Base-by-base conservation (phyloP, 2,888 invertebrate genomes). In the Xestobium rufovillosum region DNA sequence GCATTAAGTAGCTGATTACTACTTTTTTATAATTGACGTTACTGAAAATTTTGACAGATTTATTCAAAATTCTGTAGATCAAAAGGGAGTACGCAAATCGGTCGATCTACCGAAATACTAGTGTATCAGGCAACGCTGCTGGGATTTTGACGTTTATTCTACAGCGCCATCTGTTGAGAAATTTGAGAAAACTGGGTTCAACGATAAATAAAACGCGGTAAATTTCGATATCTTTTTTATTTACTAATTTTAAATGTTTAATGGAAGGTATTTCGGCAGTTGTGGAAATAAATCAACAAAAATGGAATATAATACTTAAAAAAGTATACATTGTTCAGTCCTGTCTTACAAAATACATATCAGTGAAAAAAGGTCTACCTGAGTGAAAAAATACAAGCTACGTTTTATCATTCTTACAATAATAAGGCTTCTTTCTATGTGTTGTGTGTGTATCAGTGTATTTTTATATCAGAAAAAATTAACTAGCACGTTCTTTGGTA, bases 401-500 rank as follows among this genome's bases (percentile, higher is more conserved):
- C 48, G 52, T 50, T 48, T 50, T 47, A 43, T 39, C 45, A 45
- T 55, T 51, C 56, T 53, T 48, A 49, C 43, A 36, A 26, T 34
- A 8, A 14, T 40, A 42, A 45, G 45, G 44, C 44, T 42, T 44
- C 38, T 27, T 33, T 34, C 36, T 42, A 35, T 36, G n/a, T 23
- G 17, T 30, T 36, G 36, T 39, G 36, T 41, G 38, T 33, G 28
- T 29, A 27, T 36, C 48, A 38, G 38, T 43, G 44, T 42, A 39
- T 42, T 31, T 41, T 45, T 45, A 45, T 44, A 49, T 42, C 39
- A 39, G 44, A 40, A 26, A 38, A 23, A 47, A 41, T 49, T 38
- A 56, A 56, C 58, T 58, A 58, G 58, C 53, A 53, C 55, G 41
- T 49, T 60, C 60, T 60, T 60, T 60, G 60, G 60, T 60, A 59